Evolutionary conservation across 2,113 vertebrate genomes (phyloP), one percentile per base, ranked within the genome.

Genomic region (Heterochromis multidens): DNA sequence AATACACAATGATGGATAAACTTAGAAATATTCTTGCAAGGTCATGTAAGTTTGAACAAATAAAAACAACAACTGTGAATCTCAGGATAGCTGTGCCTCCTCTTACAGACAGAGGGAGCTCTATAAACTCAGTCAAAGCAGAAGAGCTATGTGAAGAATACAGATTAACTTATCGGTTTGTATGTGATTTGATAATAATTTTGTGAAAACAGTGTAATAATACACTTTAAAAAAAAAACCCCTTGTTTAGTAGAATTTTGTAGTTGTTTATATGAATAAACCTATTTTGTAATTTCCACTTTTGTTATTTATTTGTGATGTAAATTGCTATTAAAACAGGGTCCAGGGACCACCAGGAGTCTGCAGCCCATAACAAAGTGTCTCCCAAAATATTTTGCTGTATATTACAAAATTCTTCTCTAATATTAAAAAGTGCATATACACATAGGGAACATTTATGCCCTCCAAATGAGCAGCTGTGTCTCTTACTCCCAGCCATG

Each of bases 261-360:
- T 93, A 94, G 91, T 82, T 85, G 87, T 95, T 95, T 94, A 87
- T 93, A 94, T 81, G 33, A 94, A 92, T 94, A 95, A 95, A 94
- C 88, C 29, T 78, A 90, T 91, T 91, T 93, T 92, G 91, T 91
- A 92, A 94, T 90, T 94, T 93, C 89, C 57, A 83, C 16, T 63
- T 65, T 19, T 46, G 62, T 54, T 79, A 87, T 62, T 57, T 25
- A 61, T 81, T 85, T 78, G 33, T 74, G 3, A 35, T 11, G 9
- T 43, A 9, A 61, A 76, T 25, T 23, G 5, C 49, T 25, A 12
- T 58, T 33, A 72, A 81, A 81, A 49, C 49, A 67, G n/a, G 4
- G 52, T 33, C 11, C 27, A 54, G 46, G 27, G 17, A 52, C 49
- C 49, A 19, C 5, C 49, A 19, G 17, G 49, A 16, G 17, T 49